phyloP scores from a whole-genome alignment of 2,797 vertebrate species.

The Pipistrellus kuhlii region DNA sequence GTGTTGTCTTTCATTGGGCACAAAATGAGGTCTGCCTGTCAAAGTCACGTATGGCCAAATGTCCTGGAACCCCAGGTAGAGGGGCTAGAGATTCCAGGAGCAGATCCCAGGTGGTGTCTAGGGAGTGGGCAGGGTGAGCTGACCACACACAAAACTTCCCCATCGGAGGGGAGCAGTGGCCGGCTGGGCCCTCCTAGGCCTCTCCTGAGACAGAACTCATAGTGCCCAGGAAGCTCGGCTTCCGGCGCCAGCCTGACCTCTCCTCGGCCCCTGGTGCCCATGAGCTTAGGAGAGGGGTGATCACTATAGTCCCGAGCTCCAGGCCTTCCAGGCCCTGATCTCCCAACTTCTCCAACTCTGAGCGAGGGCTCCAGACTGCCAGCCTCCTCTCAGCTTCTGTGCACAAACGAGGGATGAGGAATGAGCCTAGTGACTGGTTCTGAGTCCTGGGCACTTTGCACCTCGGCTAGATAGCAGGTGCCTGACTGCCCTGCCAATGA shows the following conservation, averaged over 20 bases:
- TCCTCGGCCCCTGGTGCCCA: neutral
- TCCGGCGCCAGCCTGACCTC: neutral
- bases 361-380: neutral
- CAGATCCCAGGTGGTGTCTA: no score
- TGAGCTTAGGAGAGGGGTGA: neutral
- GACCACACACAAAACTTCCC: neutral
- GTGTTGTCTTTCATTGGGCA: slow-evolving; percentile 90
- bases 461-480: neutral
- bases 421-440: neutral
- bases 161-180: neutral
- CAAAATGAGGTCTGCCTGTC: slow-evolving; percentile 85
- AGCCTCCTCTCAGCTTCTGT: neutral
- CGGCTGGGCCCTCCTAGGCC: neutral
- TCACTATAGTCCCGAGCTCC: accelerated
- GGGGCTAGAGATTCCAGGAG: neutral
- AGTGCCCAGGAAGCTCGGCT: neutral
- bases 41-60: slow-evolving; percentile 79
- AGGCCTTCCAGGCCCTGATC: neutral
- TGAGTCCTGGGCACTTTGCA: neutral
- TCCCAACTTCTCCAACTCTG: neutral
- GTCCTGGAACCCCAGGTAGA: neutral
- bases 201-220: accelerated
- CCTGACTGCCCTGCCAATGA: neutral
- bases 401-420: accelerated
- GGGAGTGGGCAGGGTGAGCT: neutral